phyloP scores from a whole-genome alignment of 2,888 invertebrate species.

The Lottia scabra region DNA sequence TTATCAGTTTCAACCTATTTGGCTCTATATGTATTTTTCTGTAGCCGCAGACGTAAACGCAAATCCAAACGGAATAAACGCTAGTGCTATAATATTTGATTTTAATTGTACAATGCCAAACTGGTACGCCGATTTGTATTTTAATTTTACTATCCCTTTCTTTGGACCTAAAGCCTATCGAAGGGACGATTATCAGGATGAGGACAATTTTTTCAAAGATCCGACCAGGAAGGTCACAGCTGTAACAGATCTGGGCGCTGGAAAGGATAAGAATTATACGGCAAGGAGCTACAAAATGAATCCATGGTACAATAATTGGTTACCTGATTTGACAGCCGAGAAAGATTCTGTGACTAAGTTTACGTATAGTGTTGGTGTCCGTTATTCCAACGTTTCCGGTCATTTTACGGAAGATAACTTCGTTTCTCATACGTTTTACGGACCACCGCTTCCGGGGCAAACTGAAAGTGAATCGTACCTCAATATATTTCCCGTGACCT shows the following conservation, averaged over 20 bases:
- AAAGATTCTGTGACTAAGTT: constrained; percentile 36
- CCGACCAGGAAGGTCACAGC: constrained; percentile 90
- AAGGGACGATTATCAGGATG: constrained; percentile 75
- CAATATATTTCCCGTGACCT: constrained; percentile 84
- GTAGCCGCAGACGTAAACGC: constrained; percentile 94
- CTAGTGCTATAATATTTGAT: constrained; percentile 92
- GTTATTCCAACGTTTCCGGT: constrained; percentile 54
- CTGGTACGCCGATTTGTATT: constrained; percentile 80
- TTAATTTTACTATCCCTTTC: constrained; percentile 92
- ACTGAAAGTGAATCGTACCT: constrained; percentile 32
- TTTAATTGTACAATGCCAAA: constrained; percentile 94
- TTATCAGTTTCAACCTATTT: constrained; percentile 92
- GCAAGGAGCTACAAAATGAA: constrained; percentile 33
- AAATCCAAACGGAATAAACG: constrained; percentile 82
- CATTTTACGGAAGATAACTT: constrained; percentile 45
- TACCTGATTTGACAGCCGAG: constrained; percentile 31
- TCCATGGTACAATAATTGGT: constrained; percentile 38
- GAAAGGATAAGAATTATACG: constrained; percentile 88
- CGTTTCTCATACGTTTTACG: constrained; percentile 51
- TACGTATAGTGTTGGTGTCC: constrained; percentile 54
- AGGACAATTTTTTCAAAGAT: constrained; percentile 91
- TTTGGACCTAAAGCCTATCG: constrained; percentile 91
- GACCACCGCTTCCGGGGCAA: constrained; percentile 57
- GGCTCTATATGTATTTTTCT: constrained; percentile 97
- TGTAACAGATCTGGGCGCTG: constrained; percentile 73